These are phyloP conservation scores for Scleropages formosus DNA, from an alignment of 2,797 vertebrate genomes.

Conservation along the genomic window DNA sequence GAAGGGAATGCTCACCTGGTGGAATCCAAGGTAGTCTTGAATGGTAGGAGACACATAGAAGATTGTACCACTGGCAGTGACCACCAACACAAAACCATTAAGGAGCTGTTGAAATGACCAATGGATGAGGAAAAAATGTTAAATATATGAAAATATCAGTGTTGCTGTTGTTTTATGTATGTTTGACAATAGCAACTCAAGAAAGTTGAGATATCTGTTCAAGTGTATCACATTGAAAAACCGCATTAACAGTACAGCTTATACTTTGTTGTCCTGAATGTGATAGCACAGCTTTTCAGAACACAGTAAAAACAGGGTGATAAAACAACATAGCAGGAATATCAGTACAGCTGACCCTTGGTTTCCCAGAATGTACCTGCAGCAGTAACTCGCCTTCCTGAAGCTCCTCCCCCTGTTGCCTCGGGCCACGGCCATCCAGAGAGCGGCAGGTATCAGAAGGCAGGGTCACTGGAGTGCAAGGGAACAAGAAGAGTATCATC, in stretches of 20 bases:
- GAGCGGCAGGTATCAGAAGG: constrained; percentile 58
- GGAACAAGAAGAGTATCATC: constrained; percentile 19
- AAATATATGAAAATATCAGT: no score
- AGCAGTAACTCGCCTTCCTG: constrained; percentile 76
- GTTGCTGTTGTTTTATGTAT: no score
- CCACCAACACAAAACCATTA: constrained; percentile 77
- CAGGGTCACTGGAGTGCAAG: constrained; percentile 64
- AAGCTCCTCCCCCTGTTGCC: constrained; percentile 52
- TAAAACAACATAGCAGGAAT: no score
- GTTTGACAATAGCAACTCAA: no score
- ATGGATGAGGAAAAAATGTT: neutral
- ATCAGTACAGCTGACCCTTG: neutral
- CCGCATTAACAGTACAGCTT: no score
- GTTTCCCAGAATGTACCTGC: constrained; percentile 61
- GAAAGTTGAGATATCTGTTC: no score
- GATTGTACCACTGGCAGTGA: constrained; percentile 72
- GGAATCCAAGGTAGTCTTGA: constrained; percentile 80
- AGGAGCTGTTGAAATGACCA: constrained; percentile 61
- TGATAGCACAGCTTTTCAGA: neutral
- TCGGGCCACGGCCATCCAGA: constrained; percentile 56
- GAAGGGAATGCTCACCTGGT: constrained; percentile 64
- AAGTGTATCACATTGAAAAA: no score
- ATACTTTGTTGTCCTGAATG: neutral
- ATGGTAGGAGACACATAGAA: constrained; percentile 78
- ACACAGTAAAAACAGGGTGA: no score